A percentile compares a stretch with the other conserved stretches of the same genome.
These are phyloP conservation scores for Nothobranchius furzeri DNA, from an alignment of 2,113 vertebrate species.

Conservation along the genomic window DNA sequence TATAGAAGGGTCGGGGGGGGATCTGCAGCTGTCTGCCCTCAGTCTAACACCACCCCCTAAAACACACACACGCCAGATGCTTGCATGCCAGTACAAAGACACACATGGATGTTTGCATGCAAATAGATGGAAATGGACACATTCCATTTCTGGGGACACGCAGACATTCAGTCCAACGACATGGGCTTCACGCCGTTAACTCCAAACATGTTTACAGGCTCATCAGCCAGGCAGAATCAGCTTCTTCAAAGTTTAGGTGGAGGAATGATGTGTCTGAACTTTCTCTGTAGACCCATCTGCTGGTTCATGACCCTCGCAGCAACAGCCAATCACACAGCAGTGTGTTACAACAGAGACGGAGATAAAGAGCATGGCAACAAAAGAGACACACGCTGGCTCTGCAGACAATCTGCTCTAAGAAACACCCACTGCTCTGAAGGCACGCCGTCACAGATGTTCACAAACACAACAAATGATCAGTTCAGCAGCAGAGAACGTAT, in stretches of 20 bases:
- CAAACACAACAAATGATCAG: slow-evolving; percentile 7
- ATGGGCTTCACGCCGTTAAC: not conserved
- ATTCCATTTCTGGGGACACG: slow-evolving; percentile 21
- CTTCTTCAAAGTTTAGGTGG: slow-evolving; percentile 34
- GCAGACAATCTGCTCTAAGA: slow-evolving; percentile 40
- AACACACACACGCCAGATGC: slow-evolving; percentile 55
- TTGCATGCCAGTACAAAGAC: slow-evolving; percentile 56
- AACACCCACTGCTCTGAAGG: not conserved
- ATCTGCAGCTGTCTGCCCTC: slow-evolving; percentile 59
- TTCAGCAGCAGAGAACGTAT: slow-evolving; percentile 16
- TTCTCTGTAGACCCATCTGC: slow-evolving; percentile 75
- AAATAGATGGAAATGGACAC: slow-evolving; percentile 34
- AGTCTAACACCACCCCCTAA: slow-evolving; percentile 15
- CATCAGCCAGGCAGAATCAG: not conserved
- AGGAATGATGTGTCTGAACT: slow-evolving; percentile 48
- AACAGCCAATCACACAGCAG: slow-evolving; percentile 51
- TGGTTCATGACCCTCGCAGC: slow-evolving; percentile 63
- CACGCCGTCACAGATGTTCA: slow-evolving; percentile 48
- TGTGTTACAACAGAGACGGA: slow-evolving; percentile 36
- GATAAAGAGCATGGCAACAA: slow-evolving; percentile 62
- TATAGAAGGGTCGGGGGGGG: slow-evolving; percentile 19
- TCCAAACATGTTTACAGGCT: not conserved
- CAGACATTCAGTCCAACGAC: slow-evolving; percentile 2
- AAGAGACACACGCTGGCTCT: slow-evolving; percentile 64
- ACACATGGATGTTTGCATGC: slow-evolving; percentile 56